Evolutionary conservation across 37 sponge, comb jelly and placozoan genomes (phyloP), one percentile per base, ranked within the genome.

Genomic region (Spongia lamella): DNA sequence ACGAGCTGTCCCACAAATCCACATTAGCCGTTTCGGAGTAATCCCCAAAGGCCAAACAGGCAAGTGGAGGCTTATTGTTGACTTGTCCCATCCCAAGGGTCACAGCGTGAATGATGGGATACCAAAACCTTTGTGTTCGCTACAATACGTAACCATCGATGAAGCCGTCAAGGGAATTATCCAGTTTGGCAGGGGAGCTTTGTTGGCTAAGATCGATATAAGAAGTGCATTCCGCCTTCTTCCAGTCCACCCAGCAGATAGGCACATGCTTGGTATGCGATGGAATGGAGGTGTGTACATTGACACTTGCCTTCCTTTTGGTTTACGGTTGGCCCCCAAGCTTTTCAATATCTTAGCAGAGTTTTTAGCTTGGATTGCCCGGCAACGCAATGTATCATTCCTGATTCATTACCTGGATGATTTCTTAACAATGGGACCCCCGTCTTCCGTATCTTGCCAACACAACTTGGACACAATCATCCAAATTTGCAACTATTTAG

Each of bases 41-140:
- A 54, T 70, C 26, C 81, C 73, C 54, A 81, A 81, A 43, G 65
- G 31, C 58, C 30, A 68, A 19, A 63, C 58, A 11, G 72, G 61
- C 17, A 84, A 62, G 37, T 84, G 78, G 78, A 16, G 85, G 14
- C 60, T 83, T 0, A 83, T 83, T 9, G 68, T 78, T 51, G 77
- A 83, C 68, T 69, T 83, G 0, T 75, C 84, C 7, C 65, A 27
- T 1, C 84, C 76, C 20, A 49, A 51, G 0, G 68, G 68, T 5
- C 0, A n/a, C 4, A 83, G 84, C 47, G 76, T 83, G 25, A 83
- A 83, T 6, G 76, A 74, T 58, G 84, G 75, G n/a, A 83, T 83
- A 51, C 1, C 59, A 9, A 13, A 17, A 11, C 59, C 63, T 11
- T 36, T 76, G 30, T 27, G 56, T 47, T 83, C 77, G 7, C 37